Evolutionary conservation across 2,797 vertebrate genomes (phyloP), one percentile per base, ranked within the genome.

Genomic region (Xenentodon cancila): DNA sequence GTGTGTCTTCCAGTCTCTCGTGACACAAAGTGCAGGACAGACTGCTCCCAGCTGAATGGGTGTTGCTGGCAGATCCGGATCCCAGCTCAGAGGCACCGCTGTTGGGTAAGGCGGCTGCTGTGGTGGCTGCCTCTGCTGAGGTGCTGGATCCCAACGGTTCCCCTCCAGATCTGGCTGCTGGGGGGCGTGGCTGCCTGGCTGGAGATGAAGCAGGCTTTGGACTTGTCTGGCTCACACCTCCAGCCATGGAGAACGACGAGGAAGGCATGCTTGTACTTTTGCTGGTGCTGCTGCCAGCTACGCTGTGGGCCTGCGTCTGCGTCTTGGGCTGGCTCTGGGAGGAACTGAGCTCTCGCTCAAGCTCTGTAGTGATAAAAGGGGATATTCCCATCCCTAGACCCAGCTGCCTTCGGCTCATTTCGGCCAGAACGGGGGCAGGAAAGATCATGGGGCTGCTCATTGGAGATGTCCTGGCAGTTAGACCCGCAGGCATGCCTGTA

Each of bases 21-120:
- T 93, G 91, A 80, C 94, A 95, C 27, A 94, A 65, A 48, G 94
- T 94, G 69, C 94, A 95, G 81, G 93, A 92, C 49, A 95, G 72
- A 1, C 83, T 80, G 75, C 82, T 88, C 58, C 88, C 89, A 0
- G 91, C 73, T 0, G 90, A 82, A 0, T 90, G 91, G 11, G 75
- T 67, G 64, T 75, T 85, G 68, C 58, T 82, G 3, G 86, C 90
- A 4, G 91, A 80, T 0, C 85, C 83, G 0, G 87, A 88, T 0
- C 79, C 90, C 68, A 89, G 73, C 77, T 92, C 90, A 0, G 89
- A 89, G 16, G 90, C 90, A 5, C 90, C 90, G 0, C 76, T 84
- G 77, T 92, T 89, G 73, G 90, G 90, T 3, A 92, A 66, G 0
- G 90, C 89, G 4, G 90, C 84, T 7, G 90, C 88, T 0, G 89